A percentile compares a stretch with the other conserved stretches of the same genome.
Conservation (phyloP, 2,113 vertebrate genomes). For the Oreotrochilus melanogaster region DNA sequence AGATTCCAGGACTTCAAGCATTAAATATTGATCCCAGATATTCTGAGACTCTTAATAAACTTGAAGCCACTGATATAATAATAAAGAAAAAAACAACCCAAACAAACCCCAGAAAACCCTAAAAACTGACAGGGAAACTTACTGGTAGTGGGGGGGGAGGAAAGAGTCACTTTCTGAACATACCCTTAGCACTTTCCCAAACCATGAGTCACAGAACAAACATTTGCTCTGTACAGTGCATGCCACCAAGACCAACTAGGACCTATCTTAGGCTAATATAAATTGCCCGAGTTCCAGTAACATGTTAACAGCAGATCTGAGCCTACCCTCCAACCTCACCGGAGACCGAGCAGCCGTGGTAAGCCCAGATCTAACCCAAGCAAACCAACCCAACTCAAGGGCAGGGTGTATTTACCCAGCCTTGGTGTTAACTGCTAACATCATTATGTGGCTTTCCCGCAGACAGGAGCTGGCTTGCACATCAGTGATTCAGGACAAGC, state of each 20-base stretch:
- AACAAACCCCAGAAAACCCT: too few relatives aligned
- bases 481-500: constrained; percentile 30
- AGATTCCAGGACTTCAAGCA: background rate
- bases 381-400: background rate
- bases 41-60: background rate
- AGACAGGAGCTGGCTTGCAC: constrained; percentile 32
- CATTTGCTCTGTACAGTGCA: background rate
- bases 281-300: background rate
- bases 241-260: background rate
- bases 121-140: background rate
- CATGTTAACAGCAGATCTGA: constrained; percentile 19
- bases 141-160: background rate
- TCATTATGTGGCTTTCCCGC: background rate
- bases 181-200: background rate
- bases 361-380: background rate
- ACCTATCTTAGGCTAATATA: constrained; percentile 15
- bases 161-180: background rate
- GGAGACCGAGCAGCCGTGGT: background rate
- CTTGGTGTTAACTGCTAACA: background rate
- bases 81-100: background rate
- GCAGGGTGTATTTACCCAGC: constrained; percentile 45
- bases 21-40: background rate
- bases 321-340: background rate
- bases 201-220: constrained; percentile 20
- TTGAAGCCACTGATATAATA: background rate